Base-by-base conservation (phyloP, 1,140 invertebrate genomes). In the Drosophila sechellia region DNA sequence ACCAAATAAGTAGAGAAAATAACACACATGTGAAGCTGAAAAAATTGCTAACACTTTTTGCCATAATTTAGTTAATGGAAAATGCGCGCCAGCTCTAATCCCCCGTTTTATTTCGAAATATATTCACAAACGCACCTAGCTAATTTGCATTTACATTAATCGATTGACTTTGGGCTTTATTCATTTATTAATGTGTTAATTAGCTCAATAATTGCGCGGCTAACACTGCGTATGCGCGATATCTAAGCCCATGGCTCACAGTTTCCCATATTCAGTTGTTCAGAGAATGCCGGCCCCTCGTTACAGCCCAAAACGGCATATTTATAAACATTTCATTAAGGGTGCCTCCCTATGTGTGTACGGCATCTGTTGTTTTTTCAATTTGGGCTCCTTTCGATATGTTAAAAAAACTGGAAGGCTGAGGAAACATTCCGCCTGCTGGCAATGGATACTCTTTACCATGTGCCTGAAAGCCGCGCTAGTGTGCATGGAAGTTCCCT, bases 101-200 rank as follows among this genome's bases (percentile, higher is more conserved):
- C 64, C 42, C 22, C 39, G 42, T 35, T 70, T 70, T 55, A 69
- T 56, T 39, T 3, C 27, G 17, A 34, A 56, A 70, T 69, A 15
- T 70, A 70, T 70, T 70, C 63, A 56, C 73, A 56, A 43, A 35
- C 15, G 43, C 35, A 56, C 57, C 59, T 56, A 77, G 20, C 54
- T 70, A 69, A 70, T 70, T 70, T 49, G 52, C 50, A 57, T 70
- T 70, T 49, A 70, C 65, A 57, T 71, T 71, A 70, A 71, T 71
- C 52, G 64, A 70, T 71, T 71, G 68, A 57, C 43, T 71, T 56
- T 65, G 31, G 15, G 13, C 15, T 45, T 31, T 40, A 45, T 55
- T 50, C 10, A 74, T 74, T 64, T 63, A 74, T 63, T 74, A 55
- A 64, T 50, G 35, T 53, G 70, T 57, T 71, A 71, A 71, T 71